Evolutionary conservation across 1,140 invertebrate genomes (phyloP), one percentile per base, ranked within the genome.

Genomic region (Planococcus citri): DNA sequence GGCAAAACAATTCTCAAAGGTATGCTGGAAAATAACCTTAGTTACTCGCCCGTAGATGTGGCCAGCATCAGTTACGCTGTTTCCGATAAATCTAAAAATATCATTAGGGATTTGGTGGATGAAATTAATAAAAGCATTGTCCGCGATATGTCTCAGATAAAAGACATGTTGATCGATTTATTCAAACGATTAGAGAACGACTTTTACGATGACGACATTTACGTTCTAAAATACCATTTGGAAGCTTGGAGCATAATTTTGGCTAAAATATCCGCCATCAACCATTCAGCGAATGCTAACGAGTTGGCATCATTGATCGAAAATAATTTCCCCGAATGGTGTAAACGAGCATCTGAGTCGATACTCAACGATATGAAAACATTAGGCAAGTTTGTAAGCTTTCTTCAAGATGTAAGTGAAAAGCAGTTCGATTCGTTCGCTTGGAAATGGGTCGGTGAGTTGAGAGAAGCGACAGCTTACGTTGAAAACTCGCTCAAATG

Each of bases 61-160:
- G 68, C 21, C 22, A 68, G 72, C 25, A 68, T 72, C 38, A 70
- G 70, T 1, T 73, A 72, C 70, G 68, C 70, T 10, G 37, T 73
- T 4, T 70, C 70, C 3, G 41, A 64, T 8, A 57, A 72, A 17
- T 72, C 73, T 2, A 38, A 72, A 57, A 67, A 14, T 14, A 6
- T 41, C 27, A 17, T 33, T 14, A 1, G 1, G 1, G 21, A 68
- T 1, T 33, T 67, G 41, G 21, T 10, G 24, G 24, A 10, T 29
- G 27, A 24, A 22, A 58, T 25, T 24, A 70, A 27, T 10, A 37
- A 41, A 38, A 69, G 51, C n/a, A 51, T 69, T 12, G 14, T 1
- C 6, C 1, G 20, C 41, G 33, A 69, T 22, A 24, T 69, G 17
- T 10, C 9, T 2, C 1, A 4, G 21, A 21, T 68, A 4, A 22